Percentiles rank a stretch among this genome's conserved stretches.
phyloP scores from a whole-genome alignment of 1,140 invertebrate species.

The Ips nitidus region DNA sequence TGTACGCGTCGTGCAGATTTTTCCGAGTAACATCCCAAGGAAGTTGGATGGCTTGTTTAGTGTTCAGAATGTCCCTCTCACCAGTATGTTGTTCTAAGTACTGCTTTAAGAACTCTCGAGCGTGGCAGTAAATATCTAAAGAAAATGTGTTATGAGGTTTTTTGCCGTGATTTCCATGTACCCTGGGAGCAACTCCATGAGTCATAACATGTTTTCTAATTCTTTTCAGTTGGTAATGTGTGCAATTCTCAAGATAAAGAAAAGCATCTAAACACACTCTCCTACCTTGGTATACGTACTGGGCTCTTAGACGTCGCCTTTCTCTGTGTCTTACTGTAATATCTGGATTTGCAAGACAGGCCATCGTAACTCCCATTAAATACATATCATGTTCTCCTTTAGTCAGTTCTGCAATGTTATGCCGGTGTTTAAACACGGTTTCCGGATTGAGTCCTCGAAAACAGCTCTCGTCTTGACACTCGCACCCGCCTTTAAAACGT shows the following conservation, averaged over 20 bases:
- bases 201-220: constrained; percentile 77
- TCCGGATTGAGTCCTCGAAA: constrained; percentile 72
- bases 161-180: constrained; percentile 78
- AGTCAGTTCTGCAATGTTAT: constrained; percentile 75
- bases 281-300: constrained; percentile 74
- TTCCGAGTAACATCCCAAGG: constrained; percentile 70
- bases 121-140: constrained; percentile 74
- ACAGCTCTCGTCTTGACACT: constrained; percentile 74
- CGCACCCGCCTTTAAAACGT: constrained; percentile 70
- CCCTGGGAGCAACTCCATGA: constrained; percentile 73
- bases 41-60: constrained; percentile 62
- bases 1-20: constrained; percentile 72
- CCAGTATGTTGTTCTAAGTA: constrained; percentile 65
- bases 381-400: constrained; percentile 66
- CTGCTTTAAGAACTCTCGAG: constrained; percentile 72
- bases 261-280: constrained; percentile 78
- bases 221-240: constrained; percentile 75
- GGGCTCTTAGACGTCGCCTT: constrained; percentile 67
- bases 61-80: constrained; percentile 53
- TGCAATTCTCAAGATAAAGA: constrained; percentile 78
- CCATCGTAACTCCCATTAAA: constrained; percentile 79
- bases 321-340: constrained; percentile 73
- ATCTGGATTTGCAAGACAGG: constrained; percentile 72
- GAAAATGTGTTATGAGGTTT: constrained; percentile 81
- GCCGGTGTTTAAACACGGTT: constrained; percentile 70